Base-by-base conservation (phyloP, 2,797 vertebrate genomes). In the Nothura maculosa region DNA sequence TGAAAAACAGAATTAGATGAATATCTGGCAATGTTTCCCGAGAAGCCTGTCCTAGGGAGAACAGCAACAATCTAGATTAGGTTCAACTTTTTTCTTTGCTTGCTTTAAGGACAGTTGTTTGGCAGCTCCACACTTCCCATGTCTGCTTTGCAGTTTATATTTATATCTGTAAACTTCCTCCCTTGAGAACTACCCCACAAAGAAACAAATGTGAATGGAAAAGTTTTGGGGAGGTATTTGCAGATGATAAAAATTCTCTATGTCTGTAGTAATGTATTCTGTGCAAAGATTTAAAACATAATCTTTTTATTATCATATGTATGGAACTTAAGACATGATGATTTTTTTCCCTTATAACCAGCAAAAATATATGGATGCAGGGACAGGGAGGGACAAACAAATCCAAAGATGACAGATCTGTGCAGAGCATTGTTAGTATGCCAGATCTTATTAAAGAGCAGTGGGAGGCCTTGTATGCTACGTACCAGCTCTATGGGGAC, bases 391-490 rank as follows among this genome's bases (percentile, higher is more conserved):
- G 94, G 93, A 96, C 87, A 91, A 97, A 96, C 90, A 93, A 96
- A 97, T 89, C 89, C 93, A 91, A 90, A 94, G 95, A 96, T 96
- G 97, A 97, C 96, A 97, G 97, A 97, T 96, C 96, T 98, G 97
- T 98, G 97, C 97, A 97, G 98, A 98, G 97, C 95, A 98, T 97
- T 98, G 98, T 98, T 98, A 98, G 98, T 98, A 98, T 97, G 98
- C 98, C 98, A 97, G 97, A 98, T 98, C 98, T 98, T 99, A 98
- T 99, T 99, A 99, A 96, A 93, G 97, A 98, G 97, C 97, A 95
- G 95, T 98, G 97, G 98, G 98, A 98, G 98, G 97, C 98, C 98
- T 98, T 97, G 97, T 98, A 98, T 79, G 81, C 98, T 98, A 97
- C 94, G 97, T 97, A 97, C 94, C 94, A 75, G 98, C 97, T 98